Conservation (phyloP, 2,888 invertebrate species). For the Zaprionus obscuricornis region DNA sequence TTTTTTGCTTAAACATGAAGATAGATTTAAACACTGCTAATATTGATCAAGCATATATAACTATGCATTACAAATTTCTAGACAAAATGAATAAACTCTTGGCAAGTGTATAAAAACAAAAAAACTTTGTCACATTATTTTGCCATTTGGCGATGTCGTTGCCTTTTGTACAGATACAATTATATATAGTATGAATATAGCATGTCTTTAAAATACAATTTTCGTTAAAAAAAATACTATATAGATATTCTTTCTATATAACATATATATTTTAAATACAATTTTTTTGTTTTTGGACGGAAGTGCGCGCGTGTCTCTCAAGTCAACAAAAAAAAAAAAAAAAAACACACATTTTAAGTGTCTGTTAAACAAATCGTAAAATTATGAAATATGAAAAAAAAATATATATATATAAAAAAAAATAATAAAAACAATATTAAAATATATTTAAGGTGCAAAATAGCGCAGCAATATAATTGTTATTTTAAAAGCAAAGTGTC, state of each 20-base stretch:
- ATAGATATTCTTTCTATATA: conserved; percentile 49
- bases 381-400: conserved; percentile 7
- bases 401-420: conserved; percentile 26
- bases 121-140: conserved; percentile 61
- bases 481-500: conserved; percentile 47
- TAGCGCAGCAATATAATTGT: conserved; percentile 33
- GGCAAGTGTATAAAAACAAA: too few relatives aligned
- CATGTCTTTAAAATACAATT: conserved; percentile 29
- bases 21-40: too few relatives aligned
- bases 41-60: too few relatives aligned
- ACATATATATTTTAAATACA: too few relatives aligned
- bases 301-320: conserved; percentile 60
- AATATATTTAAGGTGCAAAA: conserved; percentile 20
- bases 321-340: too few relatives aligned
- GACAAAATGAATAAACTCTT: too few relatives aligned
- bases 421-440: conserved; percentile 34
- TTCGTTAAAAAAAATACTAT: too few relatives aligned
- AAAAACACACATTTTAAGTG: too few relatives aligned
- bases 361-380: conserved; percentile 34
- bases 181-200: neutral
- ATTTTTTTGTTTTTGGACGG: conserved; percentile 49
- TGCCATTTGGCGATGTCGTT: conserved; percentile 54
- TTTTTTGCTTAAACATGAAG: too few relatives aligned
- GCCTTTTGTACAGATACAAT: conserved; percentile 25
- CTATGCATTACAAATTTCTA: too few relatives aligned